Evolutionary conservation across 92 coral and sea anemone genomes (phyloP), one percentile per base, ranked within the genome.

Genomic region (Palythoa heliodiscus): DNA sequence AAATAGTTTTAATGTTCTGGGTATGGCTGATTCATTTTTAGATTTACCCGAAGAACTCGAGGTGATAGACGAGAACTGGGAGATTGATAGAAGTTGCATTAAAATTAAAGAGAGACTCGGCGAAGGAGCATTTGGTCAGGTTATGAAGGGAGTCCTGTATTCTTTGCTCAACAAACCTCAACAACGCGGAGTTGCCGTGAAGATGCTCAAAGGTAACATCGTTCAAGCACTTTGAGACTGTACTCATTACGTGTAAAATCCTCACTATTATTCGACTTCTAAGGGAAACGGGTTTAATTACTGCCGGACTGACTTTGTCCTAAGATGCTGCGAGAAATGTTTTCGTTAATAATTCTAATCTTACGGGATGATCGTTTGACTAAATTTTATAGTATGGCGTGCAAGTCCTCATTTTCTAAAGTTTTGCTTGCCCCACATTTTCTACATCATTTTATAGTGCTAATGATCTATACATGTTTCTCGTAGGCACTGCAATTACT

Each of bases 71-170:
- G 98, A 94, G 14, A 77, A 90, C 38, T 96, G 99, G 98, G 99
- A 96, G 80, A 91, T 96, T 1, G 89, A 91, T 8, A 91, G 98
- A 70, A 90, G 75, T 6, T 89, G 89, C 75, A 76, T 96, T 48
- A 89, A 75, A 5, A 86, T 93, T 17, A 88, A 91, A 64, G 99
- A 95, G 77, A 78, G 75, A 17, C 86, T 93, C 40, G 99, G 99
- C 5, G 95, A 96, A 85, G 99, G 99, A 40, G 99, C 98, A 35
- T 96, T 96, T 85, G 99, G 99, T 63, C 89, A 76, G 75, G 99
- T 96, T n/a, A 83, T 92, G 83, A 95, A 94, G 81, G 99, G 95
- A 11, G 84, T 89, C 70, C 97, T 93, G 5, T 91, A 89, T 79
- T 92, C 92, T 16, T 76, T 88, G 38, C 80, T 86, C 5, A 78